phyloP scores from a whole-genome alignment of 2,888 invertebrate species.

The Melitaea athalia region DNA sequence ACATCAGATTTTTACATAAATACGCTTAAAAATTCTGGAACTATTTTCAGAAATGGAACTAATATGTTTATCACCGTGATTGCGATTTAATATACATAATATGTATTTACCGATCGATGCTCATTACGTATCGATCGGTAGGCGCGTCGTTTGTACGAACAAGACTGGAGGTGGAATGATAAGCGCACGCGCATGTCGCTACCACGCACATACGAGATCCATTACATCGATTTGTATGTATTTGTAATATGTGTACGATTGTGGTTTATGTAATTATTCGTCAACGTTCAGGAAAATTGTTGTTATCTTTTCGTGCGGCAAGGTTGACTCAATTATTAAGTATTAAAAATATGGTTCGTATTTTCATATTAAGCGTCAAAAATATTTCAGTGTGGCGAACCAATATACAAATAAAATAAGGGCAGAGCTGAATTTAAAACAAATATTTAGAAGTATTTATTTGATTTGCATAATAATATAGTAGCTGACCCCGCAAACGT shows the following conservation, averaged over 20 bases:
- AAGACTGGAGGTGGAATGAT: constrained; percentile 67
- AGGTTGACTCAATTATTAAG: not conserved
- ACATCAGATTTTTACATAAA: not conserved
- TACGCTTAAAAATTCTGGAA: not conserved
- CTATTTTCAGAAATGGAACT: not conserved
- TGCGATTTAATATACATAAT: constrained; percentile 7
- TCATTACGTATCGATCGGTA: constrained; percentile 10
- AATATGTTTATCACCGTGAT: not conserved
- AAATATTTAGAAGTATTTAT: not conserved
- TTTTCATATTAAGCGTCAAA: not conserved
- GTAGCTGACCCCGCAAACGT: no score
- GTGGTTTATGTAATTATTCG: not conserved
- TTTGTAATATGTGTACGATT: not conserved
- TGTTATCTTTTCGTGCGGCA: not conserved
- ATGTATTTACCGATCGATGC: constrained; percentile 15
- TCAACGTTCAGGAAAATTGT: not conserved
- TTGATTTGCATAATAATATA: not conserved
- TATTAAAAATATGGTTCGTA: not conserved
- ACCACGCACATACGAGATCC: constrained; percentile 46
- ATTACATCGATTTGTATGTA: constrained; percentile 18
- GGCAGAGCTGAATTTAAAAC: not conserved
- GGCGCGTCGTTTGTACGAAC: constrained; percentile 20
- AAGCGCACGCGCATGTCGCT: constrained; percentile 59
- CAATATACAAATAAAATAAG: not conserved
- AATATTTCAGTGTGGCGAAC: not conserved